phyloP scores from a whole-genome alignment of 2,888 invertebrate species.

The Sarcophaga rosellei region DNA sequence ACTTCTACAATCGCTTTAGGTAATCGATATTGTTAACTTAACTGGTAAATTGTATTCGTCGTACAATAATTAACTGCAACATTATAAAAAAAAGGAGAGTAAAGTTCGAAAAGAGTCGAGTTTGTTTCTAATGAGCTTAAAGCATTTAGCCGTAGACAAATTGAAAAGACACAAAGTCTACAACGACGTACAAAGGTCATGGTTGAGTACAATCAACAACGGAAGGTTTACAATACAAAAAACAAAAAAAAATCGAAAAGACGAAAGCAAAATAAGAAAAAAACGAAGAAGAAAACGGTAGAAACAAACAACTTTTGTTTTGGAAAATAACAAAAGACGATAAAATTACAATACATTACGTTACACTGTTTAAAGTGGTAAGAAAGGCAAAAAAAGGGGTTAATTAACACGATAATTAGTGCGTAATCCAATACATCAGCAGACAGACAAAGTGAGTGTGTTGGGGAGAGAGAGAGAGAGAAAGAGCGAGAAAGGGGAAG shows the following conservation, averaged over 20 bases:
- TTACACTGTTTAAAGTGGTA: conserved; percentile 56
- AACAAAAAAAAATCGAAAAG: neutral
- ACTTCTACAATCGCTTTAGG: conserved; percentile 31
- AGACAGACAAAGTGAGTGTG: conserved; percentile 48
- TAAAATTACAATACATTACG: conserved; percentile 60
- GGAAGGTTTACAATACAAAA: neutral
- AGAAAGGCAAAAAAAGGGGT: conserved; percentile 74
- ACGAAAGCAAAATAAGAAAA: conserved; percentile 40
- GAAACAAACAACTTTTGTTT: conserved; percentile 46
- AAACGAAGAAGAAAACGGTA: conserved; percentile 39
- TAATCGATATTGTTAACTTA: conserved; percentile 67
- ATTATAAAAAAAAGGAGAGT: conserved; percentile 16
- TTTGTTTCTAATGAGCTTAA: conserved; percentile 77
- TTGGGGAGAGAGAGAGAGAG: neutral
- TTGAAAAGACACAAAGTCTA: conserved; percentile 60
- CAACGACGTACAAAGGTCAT: conserved; percentile 63
- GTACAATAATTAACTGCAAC: conserved; percentile 65
- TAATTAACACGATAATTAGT: conserved; percentile 80
- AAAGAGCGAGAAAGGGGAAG: conserved; percentile 15
- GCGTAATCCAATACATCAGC: conserved; percentile 80
- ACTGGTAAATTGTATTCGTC: conserved; percentile 64
- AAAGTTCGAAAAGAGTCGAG: conserved; percentile 29
- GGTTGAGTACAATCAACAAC: conserved; percentile 55
- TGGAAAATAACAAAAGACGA: conserved; percentile 58
- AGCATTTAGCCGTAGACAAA: conserved; percentile 65